Evolutionary conservation across 1,140 invertebrate species (phyloP).

Genomic region (Watersipora subatra): DNA sequence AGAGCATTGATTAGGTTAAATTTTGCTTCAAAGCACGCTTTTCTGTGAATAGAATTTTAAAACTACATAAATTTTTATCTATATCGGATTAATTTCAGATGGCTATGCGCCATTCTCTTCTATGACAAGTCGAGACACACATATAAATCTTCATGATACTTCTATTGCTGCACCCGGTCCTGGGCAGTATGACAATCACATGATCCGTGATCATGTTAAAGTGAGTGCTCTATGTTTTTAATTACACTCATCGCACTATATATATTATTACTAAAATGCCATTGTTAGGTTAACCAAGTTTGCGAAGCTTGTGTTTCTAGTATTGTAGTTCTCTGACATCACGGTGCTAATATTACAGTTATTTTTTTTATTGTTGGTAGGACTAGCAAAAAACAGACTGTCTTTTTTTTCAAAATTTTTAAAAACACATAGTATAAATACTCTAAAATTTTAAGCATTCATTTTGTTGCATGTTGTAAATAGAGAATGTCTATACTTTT

Average conservation of each 20-base stretch:
- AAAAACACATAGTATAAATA: too few relatives aligned
- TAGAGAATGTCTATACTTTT: too few relatives aligned
- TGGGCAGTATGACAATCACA: conserved; percentile 35
- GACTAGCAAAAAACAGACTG: too few relatives aligned
- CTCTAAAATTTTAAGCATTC: too few relatives aligned
- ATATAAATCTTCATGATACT: conserved; percentile 29
- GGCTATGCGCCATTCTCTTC: conserved; percentile 42
- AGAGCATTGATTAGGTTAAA: too few relatives aligned
- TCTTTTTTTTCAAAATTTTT: too few relatives aligned
- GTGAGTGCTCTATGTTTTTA: conserved; percentile 14
- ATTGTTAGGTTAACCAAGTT: background rate
- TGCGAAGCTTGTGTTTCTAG: background rate
- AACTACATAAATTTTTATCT: too few relatives aligned
- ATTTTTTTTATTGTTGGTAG: too few relatives aligned
- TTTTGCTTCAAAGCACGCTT: too few relatives aligned
- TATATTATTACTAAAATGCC: background rate
- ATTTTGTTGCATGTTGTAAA: too few relatives aligned
- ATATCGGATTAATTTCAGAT: conserved; percentile 27
- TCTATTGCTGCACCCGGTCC: conserved; percentile 38
- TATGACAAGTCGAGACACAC: conserved; percentile 36
- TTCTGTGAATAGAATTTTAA: too few relatives aligned
- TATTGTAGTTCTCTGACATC: background rate
- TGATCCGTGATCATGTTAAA: conserved; percentile 20
- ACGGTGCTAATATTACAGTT: too few relatives aligned
- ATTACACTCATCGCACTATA: background rate